phyloP scores from a whole-genome alignment of 2,797 vertebrate species.

The Mustela erminea region DNA sequence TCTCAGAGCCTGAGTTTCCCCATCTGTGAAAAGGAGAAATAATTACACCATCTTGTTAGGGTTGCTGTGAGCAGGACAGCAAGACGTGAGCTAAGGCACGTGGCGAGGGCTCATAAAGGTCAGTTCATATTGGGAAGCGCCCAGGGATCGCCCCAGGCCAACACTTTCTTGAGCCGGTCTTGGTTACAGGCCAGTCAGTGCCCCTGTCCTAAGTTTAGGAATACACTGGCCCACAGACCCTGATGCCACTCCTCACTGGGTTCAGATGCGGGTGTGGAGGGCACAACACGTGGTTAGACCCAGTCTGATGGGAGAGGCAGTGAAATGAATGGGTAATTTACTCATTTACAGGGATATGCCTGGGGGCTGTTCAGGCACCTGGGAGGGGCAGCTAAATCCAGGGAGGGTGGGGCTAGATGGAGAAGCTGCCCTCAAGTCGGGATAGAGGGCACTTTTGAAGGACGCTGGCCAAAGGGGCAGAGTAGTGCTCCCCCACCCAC shows the following conservation, averaged over 20 bases:
- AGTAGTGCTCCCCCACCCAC: background rate
- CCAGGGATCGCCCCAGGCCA: background rate
- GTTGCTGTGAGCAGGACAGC: background rate
- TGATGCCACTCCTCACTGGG: background rate
- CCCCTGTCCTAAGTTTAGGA: background rate
- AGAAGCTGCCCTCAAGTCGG: background rate
- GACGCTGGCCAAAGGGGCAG: background rate
- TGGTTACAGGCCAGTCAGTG: background rate
- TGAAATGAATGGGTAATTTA: slow-evolving; percentile 34
- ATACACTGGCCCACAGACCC: background rate
- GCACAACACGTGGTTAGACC: background rate
- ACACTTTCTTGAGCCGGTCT: background rate
- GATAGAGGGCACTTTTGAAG: background rate
- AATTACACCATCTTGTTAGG: background rate
- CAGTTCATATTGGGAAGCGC: background rate
- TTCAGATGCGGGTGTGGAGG: background rate
- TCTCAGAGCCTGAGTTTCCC: background rate
- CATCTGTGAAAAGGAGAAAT: background rate
- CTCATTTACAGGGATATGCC: background rate
- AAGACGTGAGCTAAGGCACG: background rate
- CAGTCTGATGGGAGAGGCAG: background rate
- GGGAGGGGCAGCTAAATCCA: background rate
- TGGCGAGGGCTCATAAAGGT: background rate
- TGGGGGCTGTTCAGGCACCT: background rate
- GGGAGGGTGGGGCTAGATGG: background rate